Percentiles rank a stretch among this genome's conserved stretches.
These are phyloP conservation scores for Andrena dorsata DNA, from an alignment of 2,888 invertebrate species.

Conservation along the genomic window DNA sequence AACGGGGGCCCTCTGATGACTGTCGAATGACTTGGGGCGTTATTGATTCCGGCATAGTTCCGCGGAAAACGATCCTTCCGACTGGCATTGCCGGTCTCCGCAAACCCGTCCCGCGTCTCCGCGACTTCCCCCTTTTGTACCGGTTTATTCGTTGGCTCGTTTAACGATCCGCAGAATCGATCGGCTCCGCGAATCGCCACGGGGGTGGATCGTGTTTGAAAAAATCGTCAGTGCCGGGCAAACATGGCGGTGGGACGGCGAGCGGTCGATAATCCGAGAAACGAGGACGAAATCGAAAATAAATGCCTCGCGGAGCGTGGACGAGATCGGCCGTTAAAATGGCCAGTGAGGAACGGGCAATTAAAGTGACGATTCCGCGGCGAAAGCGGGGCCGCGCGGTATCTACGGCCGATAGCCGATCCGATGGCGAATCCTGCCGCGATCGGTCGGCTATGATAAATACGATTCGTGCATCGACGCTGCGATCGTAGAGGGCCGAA, in stretches of 20 bases:
- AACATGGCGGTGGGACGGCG: constrained; percentile 3
- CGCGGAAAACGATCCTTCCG: constrained; percentile 56
- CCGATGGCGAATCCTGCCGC: constrained; percentile 49
- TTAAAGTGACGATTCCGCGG: constrained; percentile 70
- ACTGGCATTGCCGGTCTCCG: background rate
- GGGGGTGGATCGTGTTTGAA: background rate
- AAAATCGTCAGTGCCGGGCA: background rate
- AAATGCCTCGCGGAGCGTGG: constrained; percentile 45
- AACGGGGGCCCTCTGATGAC: constrained; percentile 78
- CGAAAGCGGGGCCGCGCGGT: constrained; percentile 29
- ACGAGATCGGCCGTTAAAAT: constrained; percentile 70
- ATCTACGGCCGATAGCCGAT: constrained; percentile 61
- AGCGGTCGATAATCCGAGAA: constrained; percentile 44
- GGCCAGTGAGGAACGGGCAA: constrained; percentile 71
- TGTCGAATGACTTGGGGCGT: constrained; percentile 83
- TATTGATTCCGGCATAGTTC: constrained; percentile 79
- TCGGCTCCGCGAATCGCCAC: no score
- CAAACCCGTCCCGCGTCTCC: background rate
- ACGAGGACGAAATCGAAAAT: constrained; percentile 61
- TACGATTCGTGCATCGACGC: constrained; percentile 73
- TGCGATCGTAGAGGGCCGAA: constrained; percentile 67
- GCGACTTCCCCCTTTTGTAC: background rate
- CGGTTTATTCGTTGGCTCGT: background rate
- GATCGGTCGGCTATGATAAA: constrained; percentile 74
- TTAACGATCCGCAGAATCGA: background rate